Conservation (phyloP, 2,797 vertebrate species). For the Margarornis squamiger region DNA sequence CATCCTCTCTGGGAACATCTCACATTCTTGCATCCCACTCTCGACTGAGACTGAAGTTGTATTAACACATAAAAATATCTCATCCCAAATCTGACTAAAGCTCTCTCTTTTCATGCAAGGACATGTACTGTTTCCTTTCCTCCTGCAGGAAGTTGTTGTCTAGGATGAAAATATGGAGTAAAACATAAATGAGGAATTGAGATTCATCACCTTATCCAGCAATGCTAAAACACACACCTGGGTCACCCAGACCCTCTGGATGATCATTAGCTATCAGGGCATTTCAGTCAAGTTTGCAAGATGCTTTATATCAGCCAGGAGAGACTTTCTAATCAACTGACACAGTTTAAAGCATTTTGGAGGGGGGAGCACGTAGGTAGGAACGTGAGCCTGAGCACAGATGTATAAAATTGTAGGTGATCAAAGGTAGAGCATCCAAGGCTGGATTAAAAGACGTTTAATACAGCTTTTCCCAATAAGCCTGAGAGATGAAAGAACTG, state of each 20-base stretch:
- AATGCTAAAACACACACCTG: background rate
- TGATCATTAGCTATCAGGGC: background rate
- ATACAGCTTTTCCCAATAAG: conserved; percentile 72
- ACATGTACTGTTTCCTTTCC: background rate
- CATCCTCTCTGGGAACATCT: background rate
- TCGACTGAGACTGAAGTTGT: background rate
- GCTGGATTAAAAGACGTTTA: conserved; percentile 70
- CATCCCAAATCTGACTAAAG: background rate
- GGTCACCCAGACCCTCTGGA: background rate
- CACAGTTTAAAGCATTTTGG: conserved; percentile 54
- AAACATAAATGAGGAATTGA: background rate
- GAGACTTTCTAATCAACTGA: conserved; percentile 24
- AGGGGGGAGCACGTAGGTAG: background rate
- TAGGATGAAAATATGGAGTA: background rate
- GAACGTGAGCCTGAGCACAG: conserved; percentile 26
- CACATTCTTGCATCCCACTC: background rate
- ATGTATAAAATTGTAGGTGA: conserved; percentile 65
- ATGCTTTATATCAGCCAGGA: conserved; percentile 12
- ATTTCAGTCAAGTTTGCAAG: background rate
- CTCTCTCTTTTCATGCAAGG: background rate
- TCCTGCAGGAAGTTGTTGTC: background rate
- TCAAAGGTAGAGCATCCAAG: conserved; percentile 67
- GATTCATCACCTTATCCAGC: background rate
- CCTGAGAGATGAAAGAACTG: conserved; percentile 69
- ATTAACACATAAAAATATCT: background rate